phyloP scores from a whole-genome alignment of 2,888 invertebrate species.

The Byasa hedistus region DNA sequence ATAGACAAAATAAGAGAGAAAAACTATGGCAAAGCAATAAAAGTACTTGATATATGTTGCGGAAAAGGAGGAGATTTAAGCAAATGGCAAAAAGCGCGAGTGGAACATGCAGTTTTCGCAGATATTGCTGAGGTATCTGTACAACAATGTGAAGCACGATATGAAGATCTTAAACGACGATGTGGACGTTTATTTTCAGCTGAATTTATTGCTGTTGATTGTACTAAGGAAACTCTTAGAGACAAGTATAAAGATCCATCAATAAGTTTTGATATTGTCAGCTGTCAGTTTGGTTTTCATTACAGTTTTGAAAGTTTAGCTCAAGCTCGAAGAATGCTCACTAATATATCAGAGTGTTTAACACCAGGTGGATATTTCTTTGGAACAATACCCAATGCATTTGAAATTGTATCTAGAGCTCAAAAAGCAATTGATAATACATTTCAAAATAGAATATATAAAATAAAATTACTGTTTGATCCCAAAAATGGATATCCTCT shows the following conservation, averaged over 20 bases:
- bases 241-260: conserved; percentile 89
- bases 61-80: conserved; percentile 99
- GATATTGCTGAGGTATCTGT: conserved; percentile 97
- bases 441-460: conserved; percentile 90
- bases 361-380: conserved; percentile 96
- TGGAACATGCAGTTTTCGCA: conserved; percentile 91
- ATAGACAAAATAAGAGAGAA: conserved; percentile 83
- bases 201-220: conserved; percentile 95
- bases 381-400: conserved; percentile 96
- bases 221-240: conserved; percentile 89
- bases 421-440: conserved; percentile 77
- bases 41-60: conserved; percentile 96
- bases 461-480: conserved; percentile 85
- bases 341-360: conserved; percentile 94
- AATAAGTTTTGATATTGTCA: conserved; percentile 91
- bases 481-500: conserved; percentile 84
- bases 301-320: conserved; percentile 94
- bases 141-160: conserved; percentile 92
- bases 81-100: conserved; percentile 95
- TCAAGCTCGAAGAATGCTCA: conserved; percentile 95
- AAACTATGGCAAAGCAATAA: conserved; percentile 83
- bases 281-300: conserved; percentile 99
- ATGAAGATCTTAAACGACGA: conserved; percentile 82
- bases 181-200: conserved; percentile 84
- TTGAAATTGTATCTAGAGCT: conserved; percentile 91